Conservation (phyloP, 2,888 invertebrate species). For the Eupelmus urozonus region DNA sequence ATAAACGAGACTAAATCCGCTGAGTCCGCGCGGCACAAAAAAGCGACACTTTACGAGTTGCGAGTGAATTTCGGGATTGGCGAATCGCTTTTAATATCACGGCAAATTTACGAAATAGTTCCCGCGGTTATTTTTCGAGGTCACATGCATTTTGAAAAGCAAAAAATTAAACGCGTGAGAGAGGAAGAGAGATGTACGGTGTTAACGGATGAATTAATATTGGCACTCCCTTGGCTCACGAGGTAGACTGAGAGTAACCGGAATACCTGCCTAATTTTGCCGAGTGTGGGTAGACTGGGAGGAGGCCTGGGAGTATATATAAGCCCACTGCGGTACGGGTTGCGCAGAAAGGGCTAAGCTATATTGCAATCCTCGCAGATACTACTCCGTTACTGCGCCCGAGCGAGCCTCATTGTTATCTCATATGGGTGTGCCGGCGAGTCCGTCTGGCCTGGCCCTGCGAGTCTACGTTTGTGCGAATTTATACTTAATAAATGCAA, state of each 20-base stretch:
- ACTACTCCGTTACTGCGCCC: conserved; percentile 12
- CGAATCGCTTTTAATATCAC: too few species aligned
- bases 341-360: background rate
- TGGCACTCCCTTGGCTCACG: conserved; percentile 18
- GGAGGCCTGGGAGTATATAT: background rate
- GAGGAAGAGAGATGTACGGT: too few species aligned
- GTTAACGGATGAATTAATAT: conserved; percentile 48
- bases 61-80: too few species aligned
- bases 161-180: too few species aligned
- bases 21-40: too few species aligned
- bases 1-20: too few species aligned
- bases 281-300: conserved; percentile 5
- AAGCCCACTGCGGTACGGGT: conserved; percentile 1
- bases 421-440: conserved; percentile 51
- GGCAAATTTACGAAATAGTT: too few species aligned
- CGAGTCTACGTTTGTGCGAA: conserved; percentile 8
- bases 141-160: background rate
- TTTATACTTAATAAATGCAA: conserved; percentile 53
- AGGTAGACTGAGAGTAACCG: background rate
- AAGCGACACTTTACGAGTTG: too few species aligned
- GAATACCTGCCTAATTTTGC: conserved; percentile 36
- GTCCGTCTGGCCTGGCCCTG: background rate
- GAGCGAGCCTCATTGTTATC: conserved; percentile 55
- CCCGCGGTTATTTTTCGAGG: too few species aligned
- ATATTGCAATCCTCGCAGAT: conserved; percentile 24